Evolutionary conservation across 1,140 invertebrate species (phyloP).

Genomic region (Ceratosolen fusciceps): DNA sequence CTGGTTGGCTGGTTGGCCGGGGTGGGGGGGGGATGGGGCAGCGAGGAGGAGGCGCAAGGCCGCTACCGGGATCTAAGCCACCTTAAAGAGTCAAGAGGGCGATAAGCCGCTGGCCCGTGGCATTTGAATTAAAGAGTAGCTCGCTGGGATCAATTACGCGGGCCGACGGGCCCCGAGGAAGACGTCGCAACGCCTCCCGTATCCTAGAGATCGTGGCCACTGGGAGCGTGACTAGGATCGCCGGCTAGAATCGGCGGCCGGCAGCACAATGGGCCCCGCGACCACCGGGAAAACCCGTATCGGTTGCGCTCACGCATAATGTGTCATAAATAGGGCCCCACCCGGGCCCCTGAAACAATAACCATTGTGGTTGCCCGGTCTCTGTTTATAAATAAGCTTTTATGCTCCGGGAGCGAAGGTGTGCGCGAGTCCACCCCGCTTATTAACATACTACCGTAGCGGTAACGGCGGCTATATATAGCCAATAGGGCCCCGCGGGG

Average conservation of each 20-base stretch:
- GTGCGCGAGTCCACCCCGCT: constrained; percentile 5
- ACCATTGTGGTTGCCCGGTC: constrained; percentile 68
- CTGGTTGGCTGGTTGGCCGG: background rate
- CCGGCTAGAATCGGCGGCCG: constrained; percentile 61
- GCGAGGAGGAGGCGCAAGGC: too few species aligned
- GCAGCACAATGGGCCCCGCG: constrained; percentile 66
- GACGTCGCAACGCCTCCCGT: background rate
- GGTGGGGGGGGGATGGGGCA: background rate
- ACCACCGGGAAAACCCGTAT: constrained; percentile 61
- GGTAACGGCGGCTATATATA: constrained; percentile 2
- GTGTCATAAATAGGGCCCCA: constrained; percentile 69
- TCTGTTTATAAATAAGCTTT: constrained; percentile 69
- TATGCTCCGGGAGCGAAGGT: constrained; percentile 53
- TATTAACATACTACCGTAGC: constrained; percentile 26
- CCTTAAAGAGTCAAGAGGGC: too few species aligned
- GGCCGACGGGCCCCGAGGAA: too few species aligned
- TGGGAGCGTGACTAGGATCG: constrained; percentile 57
- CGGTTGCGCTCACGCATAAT: constrained; percentile 70
- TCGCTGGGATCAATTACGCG: background rate
- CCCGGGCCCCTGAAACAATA: constrained; percentile 65
- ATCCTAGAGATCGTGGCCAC: background rate
- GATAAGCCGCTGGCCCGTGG: background rate
- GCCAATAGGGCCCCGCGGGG: background rate
- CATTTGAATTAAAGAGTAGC: background rate
- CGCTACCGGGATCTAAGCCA: too few species aligned